These are phyloP conservation scores for Mustela erminea DNA, from an alignment of 2,797 vertebrate species.

Conservation along the genomic window DNA sequence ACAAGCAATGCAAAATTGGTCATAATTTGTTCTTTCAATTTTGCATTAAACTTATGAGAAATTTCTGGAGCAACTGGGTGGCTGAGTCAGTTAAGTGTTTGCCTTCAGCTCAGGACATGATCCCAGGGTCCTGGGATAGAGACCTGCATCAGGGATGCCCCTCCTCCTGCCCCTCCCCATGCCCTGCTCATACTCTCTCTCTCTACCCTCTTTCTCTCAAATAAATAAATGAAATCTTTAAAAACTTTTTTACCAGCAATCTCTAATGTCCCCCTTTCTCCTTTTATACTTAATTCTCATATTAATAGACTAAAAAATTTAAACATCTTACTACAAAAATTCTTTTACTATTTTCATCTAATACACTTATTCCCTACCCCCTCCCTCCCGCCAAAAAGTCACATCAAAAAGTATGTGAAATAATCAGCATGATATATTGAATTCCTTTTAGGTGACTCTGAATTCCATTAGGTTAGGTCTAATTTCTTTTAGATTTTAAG, in stretches of 20 bases:
- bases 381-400: background rate
- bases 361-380: background rate
- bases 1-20: background rate
- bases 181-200: too few relatives aligned
- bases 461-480: background rate
- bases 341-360: background rate
- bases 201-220: too few relatives aligned
- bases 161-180: too few relatives aligned
- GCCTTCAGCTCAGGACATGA: too few relatives aligned
- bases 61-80: background rate
- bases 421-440: background rate
- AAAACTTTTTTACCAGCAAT: background rate
- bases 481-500: background rate
- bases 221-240: too few relatives aligned
- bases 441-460: background rate
- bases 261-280: background rate
- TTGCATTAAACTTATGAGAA: background rate
- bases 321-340: background rate
- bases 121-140: too few relatives aligned
- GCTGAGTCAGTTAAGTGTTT: too few relatives aligned
- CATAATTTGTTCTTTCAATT: background rate
- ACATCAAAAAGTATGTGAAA: background rate
- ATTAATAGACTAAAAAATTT: background rate
- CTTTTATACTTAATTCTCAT: background rate
- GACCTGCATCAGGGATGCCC: too few relatives aligned